Conservation (phyloP, 2,797 vertebrate genomes). For the Melanotaenia trifasciata region DNA sequence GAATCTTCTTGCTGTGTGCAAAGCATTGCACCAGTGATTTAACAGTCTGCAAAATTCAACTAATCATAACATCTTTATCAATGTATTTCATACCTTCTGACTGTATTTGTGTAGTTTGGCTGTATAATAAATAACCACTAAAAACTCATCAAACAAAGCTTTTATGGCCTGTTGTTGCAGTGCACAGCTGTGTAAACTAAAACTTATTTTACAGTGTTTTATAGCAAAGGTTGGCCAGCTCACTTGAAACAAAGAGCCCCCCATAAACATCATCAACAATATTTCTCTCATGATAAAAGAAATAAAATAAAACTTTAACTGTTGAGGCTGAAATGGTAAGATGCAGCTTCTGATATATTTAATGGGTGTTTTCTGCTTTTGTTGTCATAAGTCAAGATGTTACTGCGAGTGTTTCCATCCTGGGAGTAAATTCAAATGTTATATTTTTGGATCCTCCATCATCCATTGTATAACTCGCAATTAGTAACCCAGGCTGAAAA, state of each 20-base stretch:
- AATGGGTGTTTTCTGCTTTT: slow-evolving; percentile 10
- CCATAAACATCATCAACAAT: slow-evolving; percentile 35
- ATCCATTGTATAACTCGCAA: not conserved
- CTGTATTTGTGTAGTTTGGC: not conserved
- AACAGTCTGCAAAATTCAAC: not conserved
- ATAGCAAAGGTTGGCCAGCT: slow-evolving; percentile 24
- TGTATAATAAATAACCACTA: not conserved
- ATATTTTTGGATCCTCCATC: slow-evolving; percentile 6
- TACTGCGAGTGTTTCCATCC: not conserved
- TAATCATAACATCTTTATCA: not conserved
- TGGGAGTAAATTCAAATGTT: slow-evolving; percentile 5
- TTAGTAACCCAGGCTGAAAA: not conserved
- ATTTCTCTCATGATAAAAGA: slow-evolving; percentile 44
- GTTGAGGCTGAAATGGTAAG: slow-evolving; percentile 1
- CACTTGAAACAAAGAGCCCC: slow-evolving; percentile 27
- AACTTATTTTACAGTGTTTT: slow-evolving; percentile 41
- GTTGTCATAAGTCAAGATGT: slow-evolving; percentile 1
- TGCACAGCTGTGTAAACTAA: slow-evolving; percentile 29
- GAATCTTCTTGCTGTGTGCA: not conserved
- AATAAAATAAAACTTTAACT: slow-evolving; percentile 30
- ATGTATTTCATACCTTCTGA: not conserved
- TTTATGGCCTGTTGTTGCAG: slow-evolving; percentile 9
- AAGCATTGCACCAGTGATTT: not conserved
- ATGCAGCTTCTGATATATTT: slow-evolving; percentile 14
- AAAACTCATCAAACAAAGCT: slow-evolving; percentile 7